Base-by-base conservation (phyloP, 2,797 vertebrate species). In the Ctenopoma kingsleyae region DNA sequence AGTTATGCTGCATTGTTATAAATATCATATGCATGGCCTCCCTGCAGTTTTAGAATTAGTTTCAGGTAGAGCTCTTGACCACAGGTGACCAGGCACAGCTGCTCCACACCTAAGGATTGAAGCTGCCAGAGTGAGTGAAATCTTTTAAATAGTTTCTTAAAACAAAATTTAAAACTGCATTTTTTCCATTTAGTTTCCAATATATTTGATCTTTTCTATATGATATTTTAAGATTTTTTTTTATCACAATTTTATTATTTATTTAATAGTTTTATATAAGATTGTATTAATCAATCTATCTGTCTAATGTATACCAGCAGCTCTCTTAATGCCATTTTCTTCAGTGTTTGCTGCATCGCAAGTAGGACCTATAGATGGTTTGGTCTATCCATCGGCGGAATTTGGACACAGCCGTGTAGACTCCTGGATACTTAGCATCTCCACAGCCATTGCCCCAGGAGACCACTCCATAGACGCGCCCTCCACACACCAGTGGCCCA, bases 401-500 rank as follows among this genome's bases (percentile, higher is more conserved):
- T 43, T 75, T 91, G 53, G 94, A 91, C 65, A 96, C 93, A 0
- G 93, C 90, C 0, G 93, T 93, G 81, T 95, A 95, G 44, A 96
- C 93, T 1, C 94, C 94, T 0, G 93, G 94, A 69, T 92, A 95
- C n/a, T 75, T 83, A 58, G 90, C 79, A 41, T 91, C 86, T 2
- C 91, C 93, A 0, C 93, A 95, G 58, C 90, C 88, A 5, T 92
- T 89, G 2, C 95, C 95, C 95, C 94, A 95, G 51, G 94, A 95
- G 1, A 95, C 94, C 19, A 96, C 74, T 0, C 94, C 95, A 1
- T 93, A 93, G 27, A 95, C 81, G 4, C 67, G 86, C 3, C 93
- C 93, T 1, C 89, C 82, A 27, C 94, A 96, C 56, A 94, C 90
- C 83, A 95, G 84, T 0, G 93, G 94, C 0, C 94, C 94, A 0